phyloP scores from a whole-genome alignment of 1,140 invertebrate genomes.

The Arion vulgaris region DNA sequence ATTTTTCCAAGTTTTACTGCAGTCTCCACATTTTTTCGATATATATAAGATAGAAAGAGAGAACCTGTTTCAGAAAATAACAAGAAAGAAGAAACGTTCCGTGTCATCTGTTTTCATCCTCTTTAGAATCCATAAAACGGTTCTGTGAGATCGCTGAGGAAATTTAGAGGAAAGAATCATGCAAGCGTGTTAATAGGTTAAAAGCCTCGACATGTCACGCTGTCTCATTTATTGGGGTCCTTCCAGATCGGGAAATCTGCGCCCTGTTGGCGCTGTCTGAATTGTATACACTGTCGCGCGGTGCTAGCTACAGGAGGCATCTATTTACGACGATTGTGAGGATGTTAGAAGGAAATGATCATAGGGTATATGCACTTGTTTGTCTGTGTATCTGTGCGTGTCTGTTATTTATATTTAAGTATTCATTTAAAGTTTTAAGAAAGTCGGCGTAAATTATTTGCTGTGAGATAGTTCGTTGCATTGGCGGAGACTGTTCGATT shows the following conservation, averaged over 20 bases:
- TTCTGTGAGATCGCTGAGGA: neutral
- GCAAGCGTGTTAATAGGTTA: neutral
- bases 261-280: neutral
- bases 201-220: neutral
- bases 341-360: neutral
- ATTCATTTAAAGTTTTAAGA: too few relatives aligned
- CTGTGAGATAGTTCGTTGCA: too few relatives aligned
- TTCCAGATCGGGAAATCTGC: neutral
- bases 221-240: constrained; percentile 1
- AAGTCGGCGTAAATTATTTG: too few relatives aligned
- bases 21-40: too few relatives aligned
- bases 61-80: neutral
- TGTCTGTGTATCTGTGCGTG: neutral
- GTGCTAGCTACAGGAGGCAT: neutral
- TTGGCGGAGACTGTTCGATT: too few relatives aligned
- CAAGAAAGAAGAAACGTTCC: neutral
- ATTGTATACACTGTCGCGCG: neutral
- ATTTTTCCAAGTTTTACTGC: too few relatives aligned
- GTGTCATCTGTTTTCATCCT: neutral
- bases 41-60: neutral
- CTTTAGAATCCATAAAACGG: neutral
- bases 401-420: too few relatives aligned
- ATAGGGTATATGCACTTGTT: neutral
- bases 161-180: neutral
- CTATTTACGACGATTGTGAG: neutral